Percentiles rank a stretch among this genome's conserved stretches.
These are phyloP conservation scores for Ellobius talpinus DNA, from an alignment of 2,113 vertebrate genomes.

Conservation along the genomic window DNA sequence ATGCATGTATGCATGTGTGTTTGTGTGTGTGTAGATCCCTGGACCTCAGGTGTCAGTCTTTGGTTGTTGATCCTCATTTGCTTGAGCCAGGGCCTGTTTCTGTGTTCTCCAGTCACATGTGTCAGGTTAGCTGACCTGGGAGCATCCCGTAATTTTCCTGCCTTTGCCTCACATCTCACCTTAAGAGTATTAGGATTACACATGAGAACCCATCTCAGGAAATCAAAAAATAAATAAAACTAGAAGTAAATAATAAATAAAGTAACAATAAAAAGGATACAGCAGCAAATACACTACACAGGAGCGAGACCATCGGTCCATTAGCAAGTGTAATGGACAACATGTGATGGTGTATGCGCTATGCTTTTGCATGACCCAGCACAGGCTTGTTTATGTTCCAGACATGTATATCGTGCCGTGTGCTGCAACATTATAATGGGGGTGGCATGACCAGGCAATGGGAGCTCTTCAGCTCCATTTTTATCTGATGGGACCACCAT, in stretches of 20 bases:
- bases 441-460: not conserved
- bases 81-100: not conserved
- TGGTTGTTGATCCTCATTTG: not conserved
- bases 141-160: not conserved
- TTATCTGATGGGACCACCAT: not conserved
- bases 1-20: fast-evolving
- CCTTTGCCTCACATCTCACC: not conserved
- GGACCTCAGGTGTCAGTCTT: not conserved
- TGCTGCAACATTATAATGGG: not conserved
- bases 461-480: not conserved
- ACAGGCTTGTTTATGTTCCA: not conserved
- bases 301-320: too few species aligned
- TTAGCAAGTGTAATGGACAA: not conserved
- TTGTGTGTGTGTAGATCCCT: not conserved
- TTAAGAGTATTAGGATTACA: not conserved
- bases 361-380: not conserved
- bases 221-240: not conserved
- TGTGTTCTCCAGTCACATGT: not conserved
- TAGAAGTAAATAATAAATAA: not conserved
- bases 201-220: not conserved
- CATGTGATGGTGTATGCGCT: not conserved
- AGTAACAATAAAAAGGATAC: not conserved
- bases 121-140: not conserved
- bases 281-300: not conserved
- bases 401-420: not conserved